Percentiles rank a stretch among this genome's conserved stretches.
Evolutionary conservation across 2,113 vertebrate species (phyloP).

Genomic region (Accipiter virgatus): DNA sequence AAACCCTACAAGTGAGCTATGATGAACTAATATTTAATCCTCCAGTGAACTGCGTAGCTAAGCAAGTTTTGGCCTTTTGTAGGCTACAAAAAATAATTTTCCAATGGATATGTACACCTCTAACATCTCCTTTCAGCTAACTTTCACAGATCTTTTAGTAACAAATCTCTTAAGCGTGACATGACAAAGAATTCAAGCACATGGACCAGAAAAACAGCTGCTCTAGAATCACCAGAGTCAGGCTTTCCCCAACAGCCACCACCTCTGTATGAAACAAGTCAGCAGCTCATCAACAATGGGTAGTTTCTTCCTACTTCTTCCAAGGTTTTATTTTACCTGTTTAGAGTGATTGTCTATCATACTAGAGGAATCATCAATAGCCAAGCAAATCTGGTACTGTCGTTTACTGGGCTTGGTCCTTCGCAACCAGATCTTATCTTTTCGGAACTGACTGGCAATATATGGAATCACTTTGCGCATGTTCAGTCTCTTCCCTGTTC

Average conservation of each 20-base stretch:
- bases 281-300: not conserved
- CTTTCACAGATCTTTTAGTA: not conserved
- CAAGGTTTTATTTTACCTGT: constrained; percentile 77
- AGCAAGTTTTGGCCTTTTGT: not conserved
- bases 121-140: not conserved
- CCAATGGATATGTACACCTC: not conserved
- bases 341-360: constrained; percentile 99
- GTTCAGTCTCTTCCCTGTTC: constrained; percentile 95
- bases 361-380: constrained; percentile 95
- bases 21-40: not conserved
- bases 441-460: constrained; percentile 96
- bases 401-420: constrained; percentile 97
- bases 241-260: not conserved
- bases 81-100: not conserved
- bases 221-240: not conserved
- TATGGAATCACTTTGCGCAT: constrained; percentile 99
- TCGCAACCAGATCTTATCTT: constrained; percentile 98
- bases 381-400: constrained; percentile 96
- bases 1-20: not conserved
- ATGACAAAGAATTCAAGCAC: not conserved
- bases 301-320: not conserved
- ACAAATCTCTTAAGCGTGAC: not conserved
- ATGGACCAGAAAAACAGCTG: not conserved
- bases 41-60: not conserved
- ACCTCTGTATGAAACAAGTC: not conserved